Evolutionary conservation across 2,797 vertebrate genomes (phyloP), one percentile per base, ranked within the genome.

Genomic region (Mastacembelus armatus): DNA sequence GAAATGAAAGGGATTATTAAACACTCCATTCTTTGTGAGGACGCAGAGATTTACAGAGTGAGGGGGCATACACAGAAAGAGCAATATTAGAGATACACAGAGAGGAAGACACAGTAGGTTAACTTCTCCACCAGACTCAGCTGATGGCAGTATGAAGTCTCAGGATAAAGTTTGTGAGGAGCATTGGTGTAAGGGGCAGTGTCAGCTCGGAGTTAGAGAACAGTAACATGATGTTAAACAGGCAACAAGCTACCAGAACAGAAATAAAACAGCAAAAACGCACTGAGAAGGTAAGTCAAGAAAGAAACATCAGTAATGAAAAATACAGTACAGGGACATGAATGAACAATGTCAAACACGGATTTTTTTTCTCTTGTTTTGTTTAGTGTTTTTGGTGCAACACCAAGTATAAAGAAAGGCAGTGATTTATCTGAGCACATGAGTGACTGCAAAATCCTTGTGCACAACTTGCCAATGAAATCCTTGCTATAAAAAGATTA

Each of bases 1-100:
- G 68, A 89, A 90, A 87, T 90, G 88, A 85, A 88, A 29, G 69
- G 81, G 76, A 88, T 88, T 90, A 91, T 69, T 74, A 81, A 91
- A 85, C 78, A 81, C 77, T 79, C 61, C 57, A 73, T 74, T 85
- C 72, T 78, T 65, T 44, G 64, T 19, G 63, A 84, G 58, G 74
- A 85, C 27, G 32, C 36, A n/a, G 57, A 81, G 81, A 79, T 83
- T 81, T 86, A 75, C 68, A 70, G 64, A 42, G 30, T 30, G 19
- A 81, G 78, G 73, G 68, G 51, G 73, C n/a, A 83, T 72, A 82
- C 18, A 71, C 44, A 74, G 51, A 59, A 43, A 56, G 14, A 54
- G 18, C 68, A 50, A 73, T 39, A 68, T 16, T 40, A 43, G 10
- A 71, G 47, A 49, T 18, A 57, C 18, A 39, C 26, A 32, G 18